Percentiles rank a stretch among this genome's conserved stretches.
phyloP scores from a whole-genome alignment of 1,140 invertebrate species.

The Vollenhovia emeryi region DNA sequence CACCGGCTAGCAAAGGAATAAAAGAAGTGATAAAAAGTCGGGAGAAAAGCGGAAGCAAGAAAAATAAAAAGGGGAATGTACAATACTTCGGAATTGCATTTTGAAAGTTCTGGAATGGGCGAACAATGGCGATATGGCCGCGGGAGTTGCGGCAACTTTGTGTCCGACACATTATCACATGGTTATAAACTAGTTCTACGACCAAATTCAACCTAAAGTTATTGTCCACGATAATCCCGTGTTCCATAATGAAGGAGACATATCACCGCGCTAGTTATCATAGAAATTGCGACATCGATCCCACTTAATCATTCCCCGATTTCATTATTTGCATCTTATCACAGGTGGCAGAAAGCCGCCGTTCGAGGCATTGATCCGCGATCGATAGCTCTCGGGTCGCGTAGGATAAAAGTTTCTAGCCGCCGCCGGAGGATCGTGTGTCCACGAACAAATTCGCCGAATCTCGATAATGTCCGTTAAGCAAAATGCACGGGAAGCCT shows the following conservation, averaged over 20 bases:
- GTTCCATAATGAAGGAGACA: not conserved
- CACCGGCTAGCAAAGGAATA: not conserved
- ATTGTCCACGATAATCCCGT: slow-evolving; percentile 11
- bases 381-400: not conserved
- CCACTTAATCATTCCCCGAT: slow-evolving; percentile 27
- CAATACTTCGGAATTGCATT: not conserved
- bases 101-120: slow-evolving; percentile 11
- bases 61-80: not conserved
- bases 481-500: not conserved
- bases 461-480: not conserved
- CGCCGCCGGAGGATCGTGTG: not conserved
- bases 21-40: not conserved
- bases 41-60: not conserved
- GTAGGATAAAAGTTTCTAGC: not conserved
- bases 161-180: not conserved
- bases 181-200: slow-evolving; percentile 5
- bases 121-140: not conserved
- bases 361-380: not conserved
- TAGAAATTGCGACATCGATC: slow-evolving; percentile 37
- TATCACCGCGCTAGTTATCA: slow-evolving; percentile 17
- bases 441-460: not conserved
- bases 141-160: not conserved
- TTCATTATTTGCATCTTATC: slow-evolving; percentile 31
- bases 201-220: slow-evolving; percentile 24
- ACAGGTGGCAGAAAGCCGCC: not conserved